Conservation (phyloP, 2,113 vertebrate genomes). For the Oriolus oriolus region DNA sequence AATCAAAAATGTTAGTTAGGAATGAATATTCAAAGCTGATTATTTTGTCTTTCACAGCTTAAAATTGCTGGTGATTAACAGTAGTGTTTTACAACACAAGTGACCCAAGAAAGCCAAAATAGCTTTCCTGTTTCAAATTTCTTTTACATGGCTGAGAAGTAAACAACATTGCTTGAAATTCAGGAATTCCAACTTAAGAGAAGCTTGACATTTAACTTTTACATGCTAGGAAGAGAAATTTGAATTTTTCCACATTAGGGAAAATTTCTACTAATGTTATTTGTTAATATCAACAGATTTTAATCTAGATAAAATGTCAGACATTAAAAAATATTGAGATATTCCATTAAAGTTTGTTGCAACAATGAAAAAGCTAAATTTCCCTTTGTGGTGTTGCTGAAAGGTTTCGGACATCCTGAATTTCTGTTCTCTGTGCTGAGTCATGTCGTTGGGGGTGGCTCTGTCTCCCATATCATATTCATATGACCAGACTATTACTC, state of each 20-base stretch:
- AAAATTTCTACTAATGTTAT: not conserved
- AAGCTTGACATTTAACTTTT: not conserved
- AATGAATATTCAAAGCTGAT: not conserved
- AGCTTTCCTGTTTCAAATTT: not conserved
- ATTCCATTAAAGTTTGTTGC: not conserved
- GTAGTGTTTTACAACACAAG: not conserved
- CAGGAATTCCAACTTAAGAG: not conserved
- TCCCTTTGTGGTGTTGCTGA: rapidly evolving
- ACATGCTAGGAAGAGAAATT: not conserved
- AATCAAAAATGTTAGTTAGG: not conserved
- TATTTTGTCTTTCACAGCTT: not conserved
- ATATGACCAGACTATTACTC: not conserved
- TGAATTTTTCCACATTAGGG: not conserved
- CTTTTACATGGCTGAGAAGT: not conserved
- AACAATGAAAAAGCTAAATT: not conserved
- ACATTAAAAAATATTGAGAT: rapidly evolving
- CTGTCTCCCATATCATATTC: not conserved
- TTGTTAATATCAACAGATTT: not conserved
- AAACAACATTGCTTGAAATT: not conserved
- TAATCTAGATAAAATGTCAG: not conserved
- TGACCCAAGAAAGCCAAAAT: not conserved
- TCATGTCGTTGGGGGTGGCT: rapidly evolving
- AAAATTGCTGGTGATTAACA: not conserved
- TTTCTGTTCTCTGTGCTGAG: not conserved
- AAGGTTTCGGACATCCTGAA: not conserved